These are phyloP conservation scores for Nasonia oneida DNA, from an alignment of 2,888 invertebrate species.

Conservation along the genomic window DNA sequence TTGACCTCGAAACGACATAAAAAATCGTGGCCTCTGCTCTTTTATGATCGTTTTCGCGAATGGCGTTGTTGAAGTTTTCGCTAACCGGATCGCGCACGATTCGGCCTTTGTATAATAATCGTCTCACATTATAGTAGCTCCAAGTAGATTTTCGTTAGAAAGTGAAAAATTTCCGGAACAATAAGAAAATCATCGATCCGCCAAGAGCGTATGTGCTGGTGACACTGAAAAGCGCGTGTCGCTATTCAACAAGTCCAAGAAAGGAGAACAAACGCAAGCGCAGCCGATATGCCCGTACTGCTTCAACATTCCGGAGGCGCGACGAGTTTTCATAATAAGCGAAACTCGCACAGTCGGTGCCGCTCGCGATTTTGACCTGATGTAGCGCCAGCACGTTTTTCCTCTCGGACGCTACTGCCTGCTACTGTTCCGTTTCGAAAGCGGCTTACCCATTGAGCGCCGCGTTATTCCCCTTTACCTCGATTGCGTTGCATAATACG, in stretches of 20 bases:
- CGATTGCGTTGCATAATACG: background rate
- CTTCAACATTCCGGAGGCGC: conserved; percentile 31
- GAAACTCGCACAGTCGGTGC: conserved; percentile 14
- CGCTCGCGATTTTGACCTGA: conserved; percentile 25
- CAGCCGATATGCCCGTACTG: background rate
- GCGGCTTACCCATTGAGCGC: background rate
- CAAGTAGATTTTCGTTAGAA: background rate
- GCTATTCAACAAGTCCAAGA: conserved; percentile 25
- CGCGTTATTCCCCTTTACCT: background rate
- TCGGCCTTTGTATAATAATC: no score
- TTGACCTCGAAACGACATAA: conserved; percentile 34
- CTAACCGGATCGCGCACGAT: background rate
- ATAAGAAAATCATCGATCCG: background rate
- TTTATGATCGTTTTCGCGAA: background rate
- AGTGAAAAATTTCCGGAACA: background rate
- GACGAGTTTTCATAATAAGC: conserved; percentile 41
- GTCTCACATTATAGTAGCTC: no score
- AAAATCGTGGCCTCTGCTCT: conserved; percentile 2
- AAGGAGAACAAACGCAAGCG: conserved; percentile 25
- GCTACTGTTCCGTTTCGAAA: background rate
- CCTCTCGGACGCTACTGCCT: background rate
- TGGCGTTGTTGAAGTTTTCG: background rate
- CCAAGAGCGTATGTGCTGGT: background rate
- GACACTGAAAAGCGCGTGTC: background rate
- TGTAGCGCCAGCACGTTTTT: conserved; percentile 4